phyloP scores from a whole-genome alignment of 2,888 invertebrate species.

The Mantis religiosa region DNA sequence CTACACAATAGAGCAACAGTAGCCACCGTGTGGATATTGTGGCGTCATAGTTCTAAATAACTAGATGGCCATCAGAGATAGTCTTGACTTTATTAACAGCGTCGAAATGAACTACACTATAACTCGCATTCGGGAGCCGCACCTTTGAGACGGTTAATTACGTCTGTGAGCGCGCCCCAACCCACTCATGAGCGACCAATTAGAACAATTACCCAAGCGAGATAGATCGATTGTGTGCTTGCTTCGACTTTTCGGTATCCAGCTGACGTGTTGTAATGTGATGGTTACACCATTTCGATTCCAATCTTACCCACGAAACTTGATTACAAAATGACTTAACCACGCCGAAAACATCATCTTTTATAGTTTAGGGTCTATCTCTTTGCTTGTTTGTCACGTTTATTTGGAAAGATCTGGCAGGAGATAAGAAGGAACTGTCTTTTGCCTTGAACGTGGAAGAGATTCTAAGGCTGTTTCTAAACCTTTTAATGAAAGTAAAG shows the following conservation, averaged over 20 bases:
- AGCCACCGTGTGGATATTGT: neutral
- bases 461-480: neutral
- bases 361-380: neutral
- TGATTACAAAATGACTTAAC: conserved; percentile 7
- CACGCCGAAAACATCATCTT: neutral
- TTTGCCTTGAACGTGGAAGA: neutral
- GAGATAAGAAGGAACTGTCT: neutral
- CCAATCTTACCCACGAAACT: neutral
- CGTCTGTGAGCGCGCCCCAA: neutral
- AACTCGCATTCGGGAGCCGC: neutral
- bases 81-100: neutral
- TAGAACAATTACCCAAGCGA: neutral
- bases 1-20: neutral
- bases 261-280: neutral
- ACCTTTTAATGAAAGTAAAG: neutral
- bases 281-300: neutral
- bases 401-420: neutral
- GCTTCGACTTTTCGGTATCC: neutral
- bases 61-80: neutral
- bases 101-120: neutral
- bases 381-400: neutral
- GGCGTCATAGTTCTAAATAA: neutral
- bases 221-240: neutral
- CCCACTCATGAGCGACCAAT: neutral
- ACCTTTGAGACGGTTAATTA: neutral